phyloP scores from a whole-genome alignment of 23 tunicate species.

The Clavelina lepadiformis region DNA sequence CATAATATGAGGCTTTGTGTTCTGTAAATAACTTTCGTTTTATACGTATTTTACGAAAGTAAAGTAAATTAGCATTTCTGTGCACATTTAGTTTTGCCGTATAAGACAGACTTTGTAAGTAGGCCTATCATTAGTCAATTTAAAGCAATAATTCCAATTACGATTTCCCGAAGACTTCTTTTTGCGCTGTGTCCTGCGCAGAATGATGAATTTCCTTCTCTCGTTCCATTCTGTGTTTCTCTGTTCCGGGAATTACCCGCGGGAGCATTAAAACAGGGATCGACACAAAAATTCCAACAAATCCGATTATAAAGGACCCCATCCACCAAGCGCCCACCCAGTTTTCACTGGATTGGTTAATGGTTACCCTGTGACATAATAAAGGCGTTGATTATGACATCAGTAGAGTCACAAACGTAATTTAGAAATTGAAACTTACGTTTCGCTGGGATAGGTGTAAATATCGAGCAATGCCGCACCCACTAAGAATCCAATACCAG shows the following conservation, averaged over 20 bases:
- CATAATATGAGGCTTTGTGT: no score
- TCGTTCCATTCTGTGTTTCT: slow-evolving; percentile 27
- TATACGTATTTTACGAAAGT: no score
- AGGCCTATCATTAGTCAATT: no score
- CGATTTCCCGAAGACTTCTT: slow-evolving; percentile 12
- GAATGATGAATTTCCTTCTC: slow-evolving; percentile 23
- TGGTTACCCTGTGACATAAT: slow-evolving; percentile 23
- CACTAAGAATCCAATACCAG: slow-evolving; percentile 64
- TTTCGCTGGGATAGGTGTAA: slow-evolving; percentile 45
- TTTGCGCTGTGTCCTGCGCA: neutral
- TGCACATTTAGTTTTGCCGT: no score
- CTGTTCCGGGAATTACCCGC: slow-evolving; percentile 44
- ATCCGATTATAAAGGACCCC: slow-evolving; percentile 42
- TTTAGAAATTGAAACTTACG: slow-evolving; percentile 20
- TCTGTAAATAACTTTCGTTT: no score
- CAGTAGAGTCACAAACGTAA: neutral
- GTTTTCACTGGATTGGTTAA: slow-evolving; percentile 26
- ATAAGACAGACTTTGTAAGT: no score
- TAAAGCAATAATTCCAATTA: no score
- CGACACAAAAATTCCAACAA: slow-evolving; percentile 15
- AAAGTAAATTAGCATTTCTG: no score
- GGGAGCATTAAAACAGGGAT: slow-evolving; percentile 69
- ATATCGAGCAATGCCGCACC: slow-evolving; percentile 45
- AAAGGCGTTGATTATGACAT: neutral
- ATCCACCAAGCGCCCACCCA: slow-evolving; percentile 95